Evolutionary conservation across 1,140 invertebrate genomes (phyloP).

Genomic region (Diprion similis): DNA sequence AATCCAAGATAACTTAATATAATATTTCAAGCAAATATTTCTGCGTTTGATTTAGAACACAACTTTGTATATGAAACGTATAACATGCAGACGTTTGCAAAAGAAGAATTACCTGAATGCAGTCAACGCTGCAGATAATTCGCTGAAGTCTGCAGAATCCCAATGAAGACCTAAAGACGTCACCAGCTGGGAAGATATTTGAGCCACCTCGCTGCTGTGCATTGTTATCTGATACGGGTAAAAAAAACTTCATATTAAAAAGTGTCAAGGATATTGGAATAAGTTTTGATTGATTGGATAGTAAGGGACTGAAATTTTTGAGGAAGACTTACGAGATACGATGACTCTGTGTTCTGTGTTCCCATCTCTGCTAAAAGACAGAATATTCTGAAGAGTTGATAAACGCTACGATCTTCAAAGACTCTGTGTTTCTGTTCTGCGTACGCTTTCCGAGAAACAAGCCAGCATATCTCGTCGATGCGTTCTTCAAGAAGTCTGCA

Average conservation of each 20-base stretch:
- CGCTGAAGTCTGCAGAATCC: conserved; percentile 72
- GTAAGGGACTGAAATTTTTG: not conserved
- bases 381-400: conserved; percentile 80
- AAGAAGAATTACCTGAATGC: conserved; percentile 56
- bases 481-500: conserved; percentile 43
- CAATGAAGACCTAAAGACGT: conserved; percentile 71
- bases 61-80: too few relatives aligned
- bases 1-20: too few relatives aligned
- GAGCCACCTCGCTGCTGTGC: conserved; percentile 70
- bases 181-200: conserved; percentile 70
- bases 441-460: conserved; percentile 73
- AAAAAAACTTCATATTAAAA: conserved; percentile 24
- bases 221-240: conserved; percentile 65
- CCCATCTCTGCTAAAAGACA: conserved; percentile 77
- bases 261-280: conserved; percentile 12
- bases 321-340: conserved; percentile 32
- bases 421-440: conserved; percentile 64
- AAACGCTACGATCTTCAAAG: conserved; percentile 71
- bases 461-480: conserved; percentile 77
- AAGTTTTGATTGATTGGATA: conserved; percentile 10
- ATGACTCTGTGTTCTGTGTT: conserved; percentile 50
- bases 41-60: too few relatives aligned
- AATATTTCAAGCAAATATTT: too few relatives aligned
- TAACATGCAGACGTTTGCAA: not conserved
- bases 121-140: conserved; percentile 68